Base-by-base conservation (phyloP, 2,888 invertebrate species). In the Plagodis dolabraria region DNA sequence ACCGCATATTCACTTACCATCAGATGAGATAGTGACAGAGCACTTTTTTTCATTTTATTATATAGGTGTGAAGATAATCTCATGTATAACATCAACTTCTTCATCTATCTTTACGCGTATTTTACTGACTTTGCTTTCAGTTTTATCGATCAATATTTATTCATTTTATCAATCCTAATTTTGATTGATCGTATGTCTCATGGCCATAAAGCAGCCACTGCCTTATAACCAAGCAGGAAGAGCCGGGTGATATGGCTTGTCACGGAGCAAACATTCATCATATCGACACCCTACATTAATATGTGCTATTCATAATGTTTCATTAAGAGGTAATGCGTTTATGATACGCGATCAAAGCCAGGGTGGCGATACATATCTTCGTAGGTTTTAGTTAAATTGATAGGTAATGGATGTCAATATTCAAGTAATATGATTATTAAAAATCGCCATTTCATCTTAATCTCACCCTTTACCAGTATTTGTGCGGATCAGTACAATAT, bases 251-350 rank as follows among this genome's bases (percentile, higher is more conserved):
- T 81, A 75, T 66, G 70, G 82, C 92, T 67, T 88, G 92, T 92
- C 92, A 92, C 86, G 74, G 76, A 45, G 67, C 60, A 68, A 76
- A 75, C 89, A 92, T 92, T 89, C 83, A 91, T 92, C 92, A 92
- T 76, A 86, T 83, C 79, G 83, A 82, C 82, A 74, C 88, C 90
- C 60, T 77, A 78, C 82, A 80, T 82, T 85, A 86, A 87, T 85
- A 85, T 82, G 82, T 81, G 76, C 82, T 85, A 88, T 90, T 86
- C 86, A 89, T 91, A 89, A 91, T 86, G 87, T 92, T 90, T 92
- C 90, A 90, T 92, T 92, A 90, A 84, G 84, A 82, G 79, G 76
- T 87, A 90, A 88, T 87, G 86, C 80, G 82, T 85, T 82, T 78
- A 77, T 80, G 83, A 83, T 83, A 80, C 74, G 71, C 69, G 64